Conservation (phyloP, 2,888 invertebrate genomes). For the Myopa testacea region DNA sequence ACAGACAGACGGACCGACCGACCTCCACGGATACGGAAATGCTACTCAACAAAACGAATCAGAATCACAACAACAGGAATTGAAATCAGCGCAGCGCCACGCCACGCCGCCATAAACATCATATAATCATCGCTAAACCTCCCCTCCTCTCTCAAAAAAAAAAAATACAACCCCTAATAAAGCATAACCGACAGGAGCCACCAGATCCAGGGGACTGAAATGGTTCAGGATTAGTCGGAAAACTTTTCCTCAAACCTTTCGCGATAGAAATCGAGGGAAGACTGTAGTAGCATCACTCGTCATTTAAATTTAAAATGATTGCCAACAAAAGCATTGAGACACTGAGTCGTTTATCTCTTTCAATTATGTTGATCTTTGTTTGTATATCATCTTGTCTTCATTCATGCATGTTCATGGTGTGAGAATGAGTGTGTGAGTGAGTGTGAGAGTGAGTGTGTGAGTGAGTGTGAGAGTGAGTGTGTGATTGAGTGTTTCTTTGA, state of each 20-base stretch:
- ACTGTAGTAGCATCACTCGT: slow-evolving; percentile 2
- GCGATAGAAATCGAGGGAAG: slow-evolving; percentile 22
- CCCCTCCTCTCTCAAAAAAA: too few species aligned
- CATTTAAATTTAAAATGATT: slow-evolving; percentile 30
- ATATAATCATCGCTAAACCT: too few species aligned
- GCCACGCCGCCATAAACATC: too few species aligned
- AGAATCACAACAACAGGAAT: slow-evolving; percentile 5
- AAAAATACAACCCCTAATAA: neutral
- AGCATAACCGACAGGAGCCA: neutral
- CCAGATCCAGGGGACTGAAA: neutral
- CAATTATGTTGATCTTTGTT: slow-evolving; percentile 15
- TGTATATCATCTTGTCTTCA: neutral
- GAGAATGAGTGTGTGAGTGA: slow-evolving; percentile 10
- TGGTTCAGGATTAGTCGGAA: neutral
- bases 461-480: neutral
- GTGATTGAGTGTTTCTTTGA: slow-evolving; percentile 1
- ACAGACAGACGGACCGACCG: neutral
- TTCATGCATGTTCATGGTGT: neutral
- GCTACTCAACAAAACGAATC: slow-evolving; percentile 37
- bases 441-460: neutral
- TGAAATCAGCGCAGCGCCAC: slow-evolving; percentile 21
- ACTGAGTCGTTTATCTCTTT: slow-evolving; percentile 25
- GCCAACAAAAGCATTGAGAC: slow-evolving; percentile 27
- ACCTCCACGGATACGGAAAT: slow-evolving; percentile 32
- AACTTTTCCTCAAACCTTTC: neutral